These are phyloP conservation scores for Cactoblastis cactorum DNA, from an alignment of 2,888 invertebrate genomes.

Conservation along the genomic window DNA sequence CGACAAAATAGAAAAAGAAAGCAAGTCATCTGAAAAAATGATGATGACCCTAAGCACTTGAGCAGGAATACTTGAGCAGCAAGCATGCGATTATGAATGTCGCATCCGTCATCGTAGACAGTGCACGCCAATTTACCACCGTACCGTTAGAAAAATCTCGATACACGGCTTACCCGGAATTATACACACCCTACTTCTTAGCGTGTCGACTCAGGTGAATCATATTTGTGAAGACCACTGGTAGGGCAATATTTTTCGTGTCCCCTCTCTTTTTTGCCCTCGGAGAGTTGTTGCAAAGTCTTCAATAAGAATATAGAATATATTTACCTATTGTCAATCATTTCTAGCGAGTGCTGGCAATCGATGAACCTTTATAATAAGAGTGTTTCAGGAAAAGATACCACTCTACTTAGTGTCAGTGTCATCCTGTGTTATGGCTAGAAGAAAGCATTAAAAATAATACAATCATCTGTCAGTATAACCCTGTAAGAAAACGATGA, in stretches of 20 bases:
- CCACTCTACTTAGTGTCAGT: no score
- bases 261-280: no score
- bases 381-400: no score
- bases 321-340: no score
- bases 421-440: background rate
- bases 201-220: no score
- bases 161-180: background rate
- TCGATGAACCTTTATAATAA: no score
- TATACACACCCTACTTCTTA: constrained; percentile 8
- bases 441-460: background rate
- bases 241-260: no score
- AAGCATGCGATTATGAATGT: constrained; percentile 51
- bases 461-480: background rate
- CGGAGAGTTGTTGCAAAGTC: no score
- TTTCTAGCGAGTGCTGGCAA: no score
- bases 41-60: background rate
- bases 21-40: background rate
- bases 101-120: constrained; percentile 24
- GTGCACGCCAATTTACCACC: constrained; percentile 19
- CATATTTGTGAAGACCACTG: no score
- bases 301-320: no score
- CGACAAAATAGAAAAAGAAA: background rate
- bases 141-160: constrained; percentile 21
- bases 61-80: background rate
- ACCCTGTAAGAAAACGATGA: no score